phyloP scores from a whole-genome alignment of 2,888 invertebrate genomes.

The Idaea dimidiata region DNA sequence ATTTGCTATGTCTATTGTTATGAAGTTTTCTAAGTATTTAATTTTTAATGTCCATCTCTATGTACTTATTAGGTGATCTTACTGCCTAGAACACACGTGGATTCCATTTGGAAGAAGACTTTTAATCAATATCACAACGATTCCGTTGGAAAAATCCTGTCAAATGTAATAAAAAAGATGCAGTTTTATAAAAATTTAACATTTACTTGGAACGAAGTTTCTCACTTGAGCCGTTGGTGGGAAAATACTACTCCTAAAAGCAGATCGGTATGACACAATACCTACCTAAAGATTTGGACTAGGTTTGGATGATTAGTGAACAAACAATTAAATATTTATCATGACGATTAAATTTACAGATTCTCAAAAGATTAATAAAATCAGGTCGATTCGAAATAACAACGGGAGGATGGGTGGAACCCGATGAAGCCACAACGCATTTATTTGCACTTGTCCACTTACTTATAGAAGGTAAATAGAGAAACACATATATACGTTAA shows the following conservation, averaged over 20 bases:
- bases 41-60: neutral
- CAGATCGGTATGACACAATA: slow-evolving; percentile 47
- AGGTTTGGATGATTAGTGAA: too few relatives aligned
- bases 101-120: slow-evolving; percentile 58
- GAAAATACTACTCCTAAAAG: slow-evolving; percentile 51
- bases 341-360: slow-evolving; percentile 47
- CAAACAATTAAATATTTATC: neutral
- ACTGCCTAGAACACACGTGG: slow-evolving; percentile 59
- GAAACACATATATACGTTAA: neutral
- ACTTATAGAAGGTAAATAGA: slow-evolving; percentile 89
- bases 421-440: slow-evolving; percentile 94
- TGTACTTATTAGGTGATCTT: slow-evolving; percentile 53
- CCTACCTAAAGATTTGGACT: too few relatives aligned
- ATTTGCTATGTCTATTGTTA: too few relatives aligned
- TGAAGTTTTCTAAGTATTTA: neutral
- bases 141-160: slow-evolving; percentile 54
- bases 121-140: slow-evolving; percentile 59
- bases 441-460: slow-evolving; percentile 94
- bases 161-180: slow-evolving; percentile 66
- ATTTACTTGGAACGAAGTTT: slow-evolving; percentile 70
- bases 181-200: slow-evolving; percentile 63
- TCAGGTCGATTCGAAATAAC: slow-evolving; percentile 93
- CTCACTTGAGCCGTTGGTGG: slow-evolving; percentile 71
- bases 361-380: slow-evolving; percentile 86
- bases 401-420: slow-evolving; percentile 97